These are phyloP conservation scores for Drosophila pegasa DNA, from an alignment of 2,888 invertebrate genomes.

Conservation along the genomic window DNA sequence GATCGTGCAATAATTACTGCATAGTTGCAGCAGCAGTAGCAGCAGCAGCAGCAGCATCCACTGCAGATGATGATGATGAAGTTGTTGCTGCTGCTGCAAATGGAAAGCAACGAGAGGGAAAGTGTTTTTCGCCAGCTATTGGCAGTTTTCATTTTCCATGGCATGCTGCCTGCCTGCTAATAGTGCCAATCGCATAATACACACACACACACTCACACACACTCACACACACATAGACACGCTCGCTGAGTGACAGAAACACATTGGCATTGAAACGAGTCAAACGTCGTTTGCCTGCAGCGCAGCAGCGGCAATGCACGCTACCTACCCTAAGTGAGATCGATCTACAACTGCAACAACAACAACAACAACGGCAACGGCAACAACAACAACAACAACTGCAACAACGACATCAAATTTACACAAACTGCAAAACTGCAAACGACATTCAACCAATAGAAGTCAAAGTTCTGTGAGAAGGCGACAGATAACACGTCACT, in stretches of 20 bases:
- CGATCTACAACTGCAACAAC: slow-evolving; percentile 64
- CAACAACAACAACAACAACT: slow-evolving; percentile 36
- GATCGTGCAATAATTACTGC: slow-evolving; percentile 83
- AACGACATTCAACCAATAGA: slow-evolving; percentile 84
- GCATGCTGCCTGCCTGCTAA: slow-evolving; percentile 64
- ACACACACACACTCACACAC: slow-evolving; percentile 54
- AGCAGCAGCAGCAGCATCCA: slow-evolving; percentile 43
- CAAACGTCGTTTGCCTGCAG: slow-evolving; percentile 35
- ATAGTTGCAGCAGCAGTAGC: slow-evolving; percentile 71
- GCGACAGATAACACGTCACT: slow-evolving; percentile 85
- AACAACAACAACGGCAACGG: slow-evolving; percentile 33
- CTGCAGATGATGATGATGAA: slow-evolving; percentile 41
- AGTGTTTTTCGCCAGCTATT: slow-evolving; percentile 72
- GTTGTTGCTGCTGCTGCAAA: slow-evolving; percentile 62
- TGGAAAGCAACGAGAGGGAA: slow-evolving; percentile 84
- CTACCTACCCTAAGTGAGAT: slow-evolving; percentile 67
- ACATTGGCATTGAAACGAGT: slow-evolving; percentile 80
- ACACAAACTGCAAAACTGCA: slow-evolving; percentile 65
- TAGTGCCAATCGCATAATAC: slow-evolving; percentile 80
- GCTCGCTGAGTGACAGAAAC: slow-evolving; percentile 26
- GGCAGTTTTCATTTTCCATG: slow-evolving; percentile 78
- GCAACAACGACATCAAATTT: slow-evolving; percentile 64
- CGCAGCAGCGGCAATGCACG: slow-evolving; percentile 55
- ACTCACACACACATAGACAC: background rate
- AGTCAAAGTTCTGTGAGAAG: slow-evolving; percentile 85